These are phyloP conservation scores for Penaeus vannamei DNA, from an alignment of 1,140 invertebrate genomes.

Conservation along the genomic window DNA sequence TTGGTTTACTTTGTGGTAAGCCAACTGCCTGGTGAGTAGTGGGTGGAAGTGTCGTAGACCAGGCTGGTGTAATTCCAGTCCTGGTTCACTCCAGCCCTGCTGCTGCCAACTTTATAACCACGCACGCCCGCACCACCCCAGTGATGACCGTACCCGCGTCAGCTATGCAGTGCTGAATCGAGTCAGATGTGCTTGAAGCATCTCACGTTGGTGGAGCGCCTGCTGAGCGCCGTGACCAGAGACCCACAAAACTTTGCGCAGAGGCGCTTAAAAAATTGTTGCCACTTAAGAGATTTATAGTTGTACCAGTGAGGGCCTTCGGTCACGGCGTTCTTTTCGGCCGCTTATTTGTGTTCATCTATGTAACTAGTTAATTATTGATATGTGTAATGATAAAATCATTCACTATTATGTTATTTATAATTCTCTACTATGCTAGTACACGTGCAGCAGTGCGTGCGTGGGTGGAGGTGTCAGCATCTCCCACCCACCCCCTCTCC, in stretches of 20 bases:
- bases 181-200: slow-evolving; percentile 65
- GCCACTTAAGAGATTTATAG: slow-evolving; percentile 64
- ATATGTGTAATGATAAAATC: slow-evolving; percentile 63
- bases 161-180: slow-evolving; percentile 63
- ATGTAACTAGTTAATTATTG: slow-evolving; percentile 66
- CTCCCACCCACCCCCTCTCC: not conserved
- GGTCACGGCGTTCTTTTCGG: slow-evolving; percentile 53
- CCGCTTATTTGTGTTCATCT: slow-evolving; percentile 65
- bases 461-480: not conserved
- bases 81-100: slow-evolving; percentile 47
- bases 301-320: slow-evolving; percentile 56
- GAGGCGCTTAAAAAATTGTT: slow-evolving; percentile 59
- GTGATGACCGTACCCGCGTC: slow-evolving; percentile 57
- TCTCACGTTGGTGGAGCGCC: slow-evolving; percentile 61
- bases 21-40: slow-evolving; percentile 59
- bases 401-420: slow-evolving; percentile 63
- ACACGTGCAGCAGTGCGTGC: slow-evolving; percentile 60
- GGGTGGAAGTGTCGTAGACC: slow-evolving; percentile 36
- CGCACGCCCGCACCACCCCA: slow-evolving; percentile 57
- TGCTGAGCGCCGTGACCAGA: slow-evolving; percentile 49
- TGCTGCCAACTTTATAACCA: slow-evolving; percentile 49
- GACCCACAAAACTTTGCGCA: slow-evolving; percentile 56
- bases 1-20: slow-evolving; percentile 60
- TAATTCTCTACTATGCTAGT: slow-evolving; percentile 62
- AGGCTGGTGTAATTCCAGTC: slow-evolving; percentile 40